Base-by-base conservation (phyloP, 2,888 invertebrate species). In the Cryptocheilus praepositus region DNA sequence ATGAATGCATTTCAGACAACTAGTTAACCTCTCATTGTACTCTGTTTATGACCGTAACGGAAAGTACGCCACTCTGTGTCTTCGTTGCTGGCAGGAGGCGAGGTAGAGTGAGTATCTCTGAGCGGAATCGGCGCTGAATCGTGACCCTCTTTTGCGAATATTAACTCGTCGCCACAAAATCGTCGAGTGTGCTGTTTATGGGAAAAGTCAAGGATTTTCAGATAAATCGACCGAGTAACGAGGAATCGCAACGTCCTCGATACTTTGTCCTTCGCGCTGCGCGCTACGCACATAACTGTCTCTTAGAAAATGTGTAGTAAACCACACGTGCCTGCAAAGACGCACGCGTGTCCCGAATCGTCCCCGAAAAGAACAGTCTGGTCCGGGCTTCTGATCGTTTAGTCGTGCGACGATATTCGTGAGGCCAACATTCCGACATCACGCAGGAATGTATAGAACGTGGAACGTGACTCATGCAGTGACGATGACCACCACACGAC, bases 381-480 rank as follows among this genome's bases (percentile, higher is more conserved):
- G 36, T 1, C 8, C 7, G 36, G 13, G 13, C 36, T 2, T 36
- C 36, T 36, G 36, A 11, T 11, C 36, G 36, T 11, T 36, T 7
- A 7, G 36, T 44, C 58, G 46, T n/a, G 19, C 44, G 58, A 36
- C 36, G 36, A 36, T 36, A 36, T 36, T 36, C 21, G n/a, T 44
- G 53, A 43, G 59, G 61, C 25, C 54, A 16, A 70, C 63, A 67
- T 77, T 79, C 82, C 86, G 86, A 85, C 87, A 85, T 88, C 87
- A 84, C 78, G 73, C 59, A 68, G 85, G 86, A 87, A 87, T 87
- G 86, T 71, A 80, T 81, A 81, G 79, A 79, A 75, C 78, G 79
- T 74, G 77, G 72, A 74, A 81, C 72, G 76, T 86, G 86, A 87
- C 75, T 86, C 87, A 86, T 68, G 66, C 78, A 36, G 36, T 11